Evolutionary conservation across 2,113 vertebrate genomes (phyloP), one percentile per base, ranked within the genome.

Genomic region (Fregata magnificens): DNA sequence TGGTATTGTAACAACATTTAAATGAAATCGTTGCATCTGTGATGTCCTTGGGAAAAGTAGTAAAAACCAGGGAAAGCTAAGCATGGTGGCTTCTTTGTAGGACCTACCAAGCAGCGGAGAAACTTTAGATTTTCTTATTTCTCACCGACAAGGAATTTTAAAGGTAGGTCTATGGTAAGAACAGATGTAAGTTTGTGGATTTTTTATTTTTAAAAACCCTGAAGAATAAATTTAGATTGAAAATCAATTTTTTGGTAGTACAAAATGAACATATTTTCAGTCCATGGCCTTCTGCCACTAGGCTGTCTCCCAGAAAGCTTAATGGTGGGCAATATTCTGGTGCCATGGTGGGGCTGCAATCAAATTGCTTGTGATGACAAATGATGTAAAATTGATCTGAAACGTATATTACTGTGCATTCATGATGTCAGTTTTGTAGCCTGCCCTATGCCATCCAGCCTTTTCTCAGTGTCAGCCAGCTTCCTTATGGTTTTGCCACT

Each of bases 361-460:
- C 63, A 78, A 40, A 62, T 56, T 56, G 29, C 45, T 72, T 38
- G 13, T 78, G 32, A 36, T 67, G 50, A 20, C 36, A 73, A 82
- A 62, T 14, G 28, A 52, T 63, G 38, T 67, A 52, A 73, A 78
- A 38, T 28, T 62, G 12, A 40, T 62, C 45, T 52, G 47, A 28
- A 66, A 34, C 3, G 0, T 32, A 16, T 62, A 25, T 72, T 56
- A 26, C 47, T 5, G 2, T 45, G 50, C 2, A 0, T 50, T 82
- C 32, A 4, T 15, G 13, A 42, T 38, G 21, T 36, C 55, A 18
- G 26, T 52, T 70, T 80, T 52, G 25, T 58, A 58, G 44, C 44
- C 55, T 65, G 31, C 34, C 25, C 26, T 70, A 8, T 2, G 4
- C 38, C 45, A 70, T 47, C 16, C 21, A 58, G 21, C 49, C 47